phyloP scores from a whole-genome alignment of 2,888 invertebrate genomes.

The Iselma pallidipennis region DNA sequence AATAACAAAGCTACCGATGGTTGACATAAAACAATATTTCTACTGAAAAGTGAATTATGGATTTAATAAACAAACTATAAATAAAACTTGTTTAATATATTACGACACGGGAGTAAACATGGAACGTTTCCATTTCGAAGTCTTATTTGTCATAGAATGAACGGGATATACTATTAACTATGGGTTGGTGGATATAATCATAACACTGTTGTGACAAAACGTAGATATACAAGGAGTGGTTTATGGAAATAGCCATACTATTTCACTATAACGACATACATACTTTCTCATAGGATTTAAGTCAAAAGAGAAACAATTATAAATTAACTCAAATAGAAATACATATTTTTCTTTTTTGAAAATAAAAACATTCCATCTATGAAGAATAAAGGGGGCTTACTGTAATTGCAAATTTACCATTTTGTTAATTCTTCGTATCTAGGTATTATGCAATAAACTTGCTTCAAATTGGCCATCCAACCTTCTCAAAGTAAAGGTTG shows the following conservation, averaged over 20 bases:
- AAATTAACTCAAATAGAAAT: too few species aligned
- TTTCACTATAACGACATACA: too few species aligned
- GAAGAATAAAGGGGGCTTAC: too few species aligned
- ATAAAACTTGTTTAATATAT: conserved; percentile 42
- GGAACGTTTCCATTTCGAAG: conserved; percentile 35
- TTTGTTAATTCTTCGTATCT: too few species aligned
- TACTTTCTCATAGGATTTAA: too few species aligned
- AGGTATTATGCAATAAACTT: too few species aligned
- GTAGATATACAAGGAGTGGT: neutral
- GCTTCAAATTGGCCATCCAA: too few species aligned
- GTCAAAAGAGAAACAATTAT: too few species aligned
- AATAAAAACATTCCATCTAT: too few species aligned
- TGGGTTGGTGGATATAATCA: conserved; percentile 1
- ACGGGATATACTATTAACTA: neutral
- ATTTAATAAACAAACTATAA: conserved; percentile 45
- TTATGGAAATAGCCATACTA: too few species aligned
- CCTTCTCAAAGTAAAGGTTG: neutral
- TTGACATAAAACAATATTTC: conserved; percentile 37
- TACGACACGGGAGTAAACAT: conserved; percentile 33
- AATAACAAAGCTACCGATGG: conserved; percentile 25
- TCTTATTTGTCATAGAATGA: conserved; percentile 37
- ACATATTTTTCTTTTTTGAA: too few species aligned
- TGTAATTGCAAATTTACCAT: too few species aligned
- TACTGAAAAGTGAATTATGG: conserved; percentile 38
- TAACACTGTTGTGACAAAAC: neutral